Evolutionary conservation across 2,888 invertebrate genomes (phyloP).

Genomic region (Trissoscelio sp.): DNA sequence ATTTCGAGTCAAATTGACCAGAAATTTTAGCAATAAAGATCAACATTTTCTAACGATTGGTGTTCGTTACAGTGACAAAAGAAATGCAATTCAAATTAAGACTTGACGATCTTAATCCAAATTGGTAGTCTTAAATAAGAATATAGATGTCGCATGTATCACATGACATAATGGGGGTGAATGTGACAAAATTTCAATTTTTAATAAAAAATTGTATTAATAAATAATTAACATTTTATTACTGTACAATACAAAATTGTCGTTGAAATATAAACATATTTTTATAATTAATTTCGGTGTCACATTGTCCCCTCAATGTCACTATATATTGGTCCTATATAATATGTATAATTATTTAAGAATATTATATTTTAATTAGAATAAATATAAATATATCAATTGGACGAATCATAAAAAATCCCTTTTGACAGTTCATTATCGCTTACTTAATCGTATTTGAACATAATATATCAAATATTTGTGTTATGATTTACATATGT

Average conservation of each 20-base stretch:
- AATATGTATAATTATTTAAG: no score
- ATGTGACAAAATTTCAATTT: neutral
- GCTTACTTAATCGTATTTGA: neutral
- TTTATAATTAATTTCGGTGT: no score
- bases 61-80: constrained; percentile 33
- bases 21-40: neutral
- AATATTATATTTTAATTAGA: no score
- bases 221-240: no score
- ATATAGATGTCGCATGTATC: constrained; percentile 14
- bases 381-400: no score
- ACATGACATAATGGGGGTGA: no score
- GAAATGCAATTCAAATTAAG: constrained; percentile 25
- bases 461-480: constrained; percentile 17
- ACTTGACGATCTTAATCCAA: constrained; percentile 19
- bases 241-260: no score
- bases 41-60: constrained; percentile 17
- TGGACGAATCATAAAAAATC: constrained; percentile 17
- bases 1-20: neutral
- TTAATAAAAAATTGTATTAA: neutral
- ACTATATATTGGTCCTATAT: no score
- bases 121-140: constrained; percentile 2
- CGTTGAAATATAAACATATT: no score
- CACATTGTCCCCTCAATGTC: no score
- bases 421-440: constrained; percentile 20
- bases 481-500: constrained; percentile 24